Evolutionary conservation across 35 echinoderm and acorn worm species (phyloP), one percentile per base, ranked within the genome.

Genomic region (Holothuria glaberrima): DNA sequence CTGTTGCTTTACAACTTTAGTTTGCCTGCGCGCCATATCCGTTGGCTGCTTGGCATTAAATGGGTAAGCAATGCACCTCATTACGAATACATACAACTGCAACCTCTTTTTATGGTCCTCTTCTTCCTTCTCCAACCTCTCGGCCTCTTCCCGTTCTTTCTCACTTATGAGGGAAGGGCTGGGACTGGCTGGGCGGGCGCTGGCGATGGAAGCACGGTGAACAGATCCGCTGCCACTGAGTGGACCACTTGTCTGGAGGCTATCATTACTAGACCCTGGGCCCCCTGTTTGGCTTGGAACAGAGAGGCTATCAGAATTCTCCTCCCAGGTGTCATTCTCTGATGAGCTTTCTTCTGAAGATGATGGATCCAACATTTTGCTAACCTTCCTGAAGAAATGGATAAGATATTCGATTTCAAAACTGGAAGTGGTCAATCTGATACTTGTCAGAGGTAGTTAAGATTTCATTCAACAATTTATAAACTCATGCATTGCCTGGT

Each of bases 21-120:
- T 99, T 62, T 99, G 97, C 31, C 97, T 52, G 48, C 97, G 89
- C 13, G 91, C 94, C 93, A 99, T 99, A 74, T 95, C 97, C 20
- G 97, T 99, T 28, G 97, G 97, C 68, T 95, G 93, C 82, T 99
- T 99, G 83, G 97, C 97, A 89, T 99, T 99, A 86, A 99, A 99
- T 70, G 97, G 97, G 68, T 99, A 99, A 1, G 97, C 97, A 81
- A 99, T 95, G 77, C 97, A 99, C 91, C 97, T 69, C 91, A 92
- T 92, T 0, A 99, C 97, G 78, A 99, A 99, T 19, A 99, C 97
- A 80, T 99, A 99, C 75, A 99, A 79, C 77, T 99, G 97, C 58
- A 99, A 77, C 59, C 97, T 36, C 86, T 95, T 95, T 83, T 99
- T 99, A 30, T 94, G 93, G n/a, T 95, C 93, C 70, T 99, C 97